A percentile compares a stretch with the other conserved stretches of the same genome.
Evolutionary conservation across 2,888 invertebrate genomes (phyloP).

Genomic region (Drosophila recens): DNA sequence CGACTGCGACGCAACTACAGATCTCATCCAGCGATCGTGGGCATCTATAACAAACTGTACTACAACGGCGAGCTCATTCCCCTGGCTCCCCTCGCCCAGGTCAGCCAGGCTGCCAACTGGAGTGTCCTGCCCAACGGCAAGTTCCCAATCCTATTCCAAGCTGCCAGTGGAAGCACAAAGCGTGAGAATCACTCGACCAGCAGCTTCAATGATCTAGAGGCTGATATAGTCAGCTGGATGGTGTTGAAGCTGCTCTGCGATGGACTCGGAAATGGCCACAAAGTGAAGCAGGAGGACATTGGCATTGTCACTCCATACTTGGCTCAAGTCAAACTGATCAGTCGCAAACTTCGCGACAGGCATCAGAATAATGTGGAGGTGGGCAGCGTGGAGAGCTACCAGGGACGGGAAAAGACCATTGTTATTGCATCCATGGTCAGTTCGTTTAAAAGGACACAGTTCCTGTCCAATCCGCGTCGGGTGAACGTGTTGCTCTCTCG

Average conservation of each 20-base stretch:
- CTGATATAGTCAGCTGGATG: slow-evolving; percentile 80
- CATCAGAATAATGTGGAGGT: slow-evolving; percentile 86
- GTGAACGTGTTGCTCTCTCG: slow-evolving; percentile 89
- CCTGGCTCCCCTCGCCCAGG: slow-evolving; percentile 65
- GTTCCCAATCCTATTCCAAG: slow-evolving; percentile 88
- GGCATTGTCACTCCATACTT: slow-evolving; percentile 88
- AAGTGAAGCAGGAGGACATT: slow-evolving; percentile 85
- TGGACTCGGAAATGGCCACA: background rate
- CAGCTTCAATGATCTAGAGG: slow-evolving; percentile 87
- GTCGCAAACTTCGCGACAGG: background rate
- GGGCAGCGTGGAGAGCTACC: slow-evolving; percentile 94
- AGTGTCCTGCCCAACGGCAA: slow-evolving; percentile 84
- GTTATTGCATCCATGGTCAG: slow-evolving; percentile 93
- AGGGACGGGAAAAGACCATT: slow-evolving; percentile 93
- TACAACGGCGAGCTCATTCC: slow-evolving; percentile 89
- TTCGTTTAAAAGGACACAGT: slow-evolving; percentile 70
- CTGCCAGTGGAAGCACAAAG: slow-evolving; percentile 85
- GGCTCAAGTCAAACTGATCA: slow-evolving; percentile 78
- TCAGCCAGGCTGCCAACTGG: slow-evolving; percentile 77
- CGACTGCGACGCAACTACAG: slow-evolving; percentile 92
- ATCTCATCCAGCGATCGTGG: slow-evolving; percentile 89
- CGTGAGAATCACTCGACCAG: slow-evolving; percentile 80
- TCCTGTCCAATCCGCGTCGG: slow-evolving; percentile 83
- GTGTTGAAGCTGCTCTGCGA: slow-evolving; percentile 12
- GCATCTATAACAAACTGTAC: slow-evolving; percentile 90